These are phyloP conservation scores for Myioborus miniatus DNA, from an alignment of 2,797 vertebrate species.

Conservation along the genomic window DNA sequence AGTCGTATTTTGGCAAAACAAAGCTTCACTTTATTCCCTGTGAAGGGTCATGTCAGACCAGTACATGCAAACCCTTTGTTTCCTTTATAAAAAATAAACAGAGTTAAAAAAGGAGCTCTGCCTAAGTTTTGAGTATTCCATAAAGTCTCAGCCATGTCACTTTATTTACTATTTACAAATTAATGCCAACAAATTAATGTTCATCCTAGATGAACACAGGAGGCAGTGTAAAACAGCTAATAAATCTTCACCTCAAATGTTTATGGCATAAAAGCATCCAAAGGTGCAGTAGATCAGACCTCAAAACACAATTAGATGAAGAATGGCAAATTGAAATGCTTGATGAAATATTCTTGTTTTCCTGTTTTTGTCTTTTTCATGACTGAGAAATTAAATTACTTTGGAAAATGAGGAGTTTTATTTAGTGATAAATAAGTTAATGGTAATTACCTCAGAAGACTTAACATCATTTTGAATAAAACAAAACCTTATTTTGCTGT, in stretches of 20 bases:
- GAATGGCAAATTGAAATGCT: not conserved
- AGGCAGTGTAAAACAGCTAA: not conserved
- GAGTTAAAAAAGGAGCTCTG: not conserved
- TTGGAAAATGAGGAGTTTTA: not conserved
- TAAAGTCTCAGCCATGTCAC: not conserved
- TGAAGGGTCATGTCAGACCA: not conserved
- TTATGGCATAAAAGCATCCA: not conserved
- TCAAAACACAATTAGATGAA: not conserved
- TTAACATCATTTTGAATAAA: not conserved
- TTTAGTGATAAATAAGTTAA: not conserved
- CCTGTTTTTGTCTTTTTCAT: not conserved
- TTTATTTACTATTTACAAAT: conserved; percentile 5
- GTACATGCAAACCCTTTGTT: not conserved
- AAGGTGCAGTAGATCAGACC: not conserved
- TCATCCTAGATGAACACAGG: not conserved
- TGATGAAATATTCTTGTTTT: not conserved
- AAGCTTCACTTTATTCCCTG: not conserved
- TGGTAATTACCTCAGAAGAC: not conserved
- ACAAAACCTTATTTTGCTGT: not conserved
- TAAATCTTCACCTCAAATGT: not conserved
- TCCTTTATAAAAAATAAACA: not conserved
- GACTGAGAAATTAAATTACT: not conserved
- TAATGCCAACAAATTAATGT: not conserved
- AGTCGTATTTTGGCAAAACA: not conserved
- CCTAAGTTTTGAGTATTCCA: not conserved